Evolutionary conservation across 2,113 vertebrate species (phyloP).

Genomic region (Leiothrix lutea): DNA sequence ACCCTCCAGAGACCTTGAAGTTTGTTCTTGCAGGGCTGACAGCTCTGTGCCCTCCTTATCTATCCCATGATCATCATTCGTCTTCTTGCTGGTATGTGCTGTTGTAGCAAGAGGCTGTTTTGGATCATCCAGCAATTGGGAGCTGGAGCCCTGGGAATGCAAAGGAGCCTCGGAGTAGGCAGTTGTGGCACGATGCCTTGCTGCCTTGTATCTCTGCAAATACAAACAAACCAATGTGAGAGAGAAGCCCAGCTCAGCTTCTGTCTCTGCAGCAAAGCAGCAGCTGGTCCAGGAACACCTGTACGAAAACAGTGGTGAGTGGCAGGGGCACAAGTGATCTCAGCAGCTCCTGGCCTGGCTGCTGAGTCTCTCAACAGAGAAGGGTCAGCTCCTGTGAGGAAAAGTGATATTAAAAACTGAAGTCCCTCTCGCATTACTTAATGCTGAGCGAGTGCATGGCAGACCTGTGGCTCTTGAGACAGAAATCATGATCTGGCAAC

Average conservation of each 20-base stretch:
- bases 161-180: slow-evolving; percentile 41
- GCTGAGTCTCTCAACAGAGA: slow-evolving; percentile 36
- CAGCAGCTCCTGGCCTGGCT: slow-evolving; percentile 43
- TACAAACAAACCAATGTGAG: slow-evolving; percentile 9
- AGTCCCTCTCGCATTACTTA: neutral
- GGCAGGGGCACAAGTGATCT: neutral
- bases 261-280: slow-evolving; percentile 1
- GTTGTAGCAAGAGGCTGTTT: neutral
- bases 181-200: slow-evolving; percentile 54
- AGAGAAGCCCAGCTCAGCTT: neutral
- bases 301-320: slow-evolving; percentile 27
- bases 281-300: slow-evolving; percentile 58
- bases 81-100: neutral
- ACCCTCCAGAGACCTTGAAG: slow-evolving; percentile 18
- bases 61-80: neutral
- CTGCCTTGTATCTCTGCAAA: slow-evolving; percentile 76
- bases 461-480: slow-evolving; percentile 2
- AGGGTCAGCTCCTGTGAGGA: slow-evolving; percentile 55
- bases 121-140: slow-evolving; percentile 41
- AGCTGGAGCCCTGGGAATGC: slow-evolving; percentile 57
- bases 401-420: slow-evolving; percentile 38
- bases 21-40: neutral
- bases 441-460: neutral
- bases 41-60: neutral
- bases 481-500: neutral